Base-by-base conservation (phyloP, 2,888 invertebrate species). In the Andrena hattorfiana region DNA sequence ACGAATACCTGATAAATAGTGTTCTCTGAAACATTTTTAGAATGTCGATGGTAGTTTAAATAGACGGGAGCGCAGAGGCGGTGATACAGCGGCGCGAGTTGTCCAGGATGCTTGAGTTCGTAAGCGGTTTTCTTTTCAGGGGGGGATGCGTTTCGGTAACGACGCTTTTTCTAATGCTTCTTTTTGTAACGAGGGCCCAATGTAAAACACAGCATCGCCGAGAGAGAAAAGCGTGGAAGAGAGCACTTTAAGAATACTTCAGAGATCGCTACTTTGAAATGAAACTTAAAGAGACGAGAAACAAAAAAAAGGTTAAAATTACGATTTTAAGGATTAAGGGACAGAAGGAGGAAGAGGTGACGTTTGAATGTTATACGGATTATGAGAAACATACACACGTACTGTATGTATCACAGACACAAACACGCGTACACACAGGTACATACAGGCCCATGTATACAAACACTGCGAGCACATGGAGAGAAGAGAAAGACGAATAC, bases 21-120 rank as follows among this genome's bases (percentile, higher is more conserved):
- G 90, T 91, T 90, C 91, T 93, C 92, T 91, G 90, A 91, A 90
- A 85, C 83, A 89, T 89, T 89, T 91, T 88, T 89, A 78, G 70
- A 86, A 81, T 42, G 70, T 60, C n/a, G 16, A 73, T 62, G 32
- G 35, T 59, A 68, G 13, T 23, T 71, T 28, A 68, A 63, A 71
- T 49, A 42, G 28, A 74, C 66, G 60, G 20, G 56, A 76, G 63
- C 72, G 26, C 2, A 66, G 42, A 49, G 26, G 28, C 23, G 23
- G 20, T 56, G 23, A 35, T 32, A 69, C n/a, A 32, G 56, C 20
- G 60, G 56, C 13, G 28, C 54, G 68, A 62, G 7, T 66, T 32
- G 49, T 60, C 69, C 51, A 42, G n/a, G 32, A 59, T 56, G 35
- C 54, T 72, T 16, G 28, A n/a, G 8, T 28, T 68, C 16, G 1